These are phyloP conservation scores for Colinus virginianus DNA, from an alignment of 2,113 vertebrate species.

Conservation along the genomic window DNA sequence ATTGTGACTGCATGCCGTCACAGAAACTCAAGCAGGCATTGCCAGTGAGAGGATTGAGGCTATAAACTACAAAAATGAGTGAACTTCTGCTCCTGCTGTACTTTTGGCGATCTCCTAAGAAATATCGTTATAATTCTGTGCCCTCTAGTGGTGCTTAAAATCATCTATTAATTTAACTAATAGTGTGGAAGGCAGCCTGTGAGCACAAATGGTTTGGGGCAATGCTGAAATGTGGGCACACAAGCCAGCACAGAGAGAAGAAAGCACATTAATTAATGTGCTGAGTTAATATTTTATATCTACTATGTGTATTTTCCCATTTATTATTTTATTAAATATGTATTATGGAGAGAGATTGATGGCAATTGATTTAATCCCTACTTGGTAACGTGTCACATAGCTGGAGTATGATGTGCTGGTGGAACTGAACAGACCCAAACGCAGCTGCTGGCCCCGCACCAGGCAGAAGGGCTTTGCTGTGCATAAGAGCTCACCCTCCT, in stretches of 20 bases:
- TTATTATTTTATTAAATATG: neutral
- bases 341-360: neutral
- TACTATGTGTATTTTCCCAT: neutral
- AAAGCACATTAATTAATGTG: neutral
- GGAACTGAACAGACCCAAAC: neutral
- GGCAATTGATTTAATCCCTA: neutral
- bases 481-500: neutral
- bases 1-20: neutral
- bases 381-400: neutral
- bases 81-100: neutral
- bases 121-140: slow-evolving; percentile 79
- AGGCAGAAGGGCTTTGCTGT: neutral
- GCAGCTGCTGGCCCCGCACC: neutral
- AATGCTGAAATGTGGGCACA: neutral
- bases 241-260: neutral
- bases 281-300: neutral
- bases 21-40: rapidly evolving
- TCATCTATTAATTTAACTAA: slow-evolving; percentile 29
- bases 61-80: neutral
- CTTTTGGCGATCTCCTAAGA: slow-evolving; percentile 13
- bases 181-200: neutral
- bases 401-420: neutral
- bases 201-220: neutral
- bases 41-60: neutral
- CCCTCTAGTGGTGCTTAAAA: slow-evolving; percentile 80